Conservation (phyloP, 1,140 invertebrate genomes). For the Drosophila fuyamai region DNA sequence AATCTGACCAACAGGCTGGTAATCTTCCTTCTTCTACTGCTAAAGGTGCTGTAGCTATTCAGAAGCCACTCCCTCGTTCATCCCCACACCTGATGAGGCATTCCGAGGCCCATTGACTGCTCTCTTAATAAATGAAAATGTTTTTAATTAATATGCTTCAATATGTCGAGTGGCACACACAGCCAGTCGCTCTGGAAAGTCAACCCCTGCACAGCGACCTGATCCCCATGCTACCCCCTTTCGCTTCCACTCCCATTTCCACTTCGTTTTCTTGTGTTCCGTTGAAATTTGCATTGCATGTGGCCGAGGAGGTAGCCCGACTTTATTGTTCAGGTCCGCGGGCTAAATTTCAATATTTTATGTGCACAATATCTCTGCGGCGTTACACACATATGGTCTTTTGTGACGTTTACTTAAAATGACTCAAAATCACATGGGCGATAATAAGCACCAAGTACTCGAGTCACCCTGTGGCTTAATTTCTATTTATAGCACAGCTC, state of each 20-base stretch:
- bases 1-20: background rate
- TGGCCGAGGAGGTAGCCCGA: background rate
- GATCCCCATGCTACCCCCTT: constrained; percentile 3
- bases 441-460: background rate
- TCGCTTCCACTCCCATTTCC: background rate
- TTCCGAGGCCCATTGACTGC: constrained; percentile 22
- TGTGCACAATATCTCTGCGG: too few species aligned
- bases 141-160: constrained; percentile 81
- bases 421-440: background rate
- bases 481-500: constrained; percentile 8
- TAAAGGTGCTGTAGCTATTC: background rate
- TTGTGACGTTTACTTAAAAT: too few species aligned
- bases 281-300: constrained; percentile 40
- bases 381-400: too few species aligned
- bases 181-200: constrained; percentile 22
- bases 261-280: constrained; percentile 14
- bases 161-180: constrained; percentile 65
- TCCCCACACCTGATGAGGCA: background rate
- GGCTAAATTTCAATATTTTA: background rate
- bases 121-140: constrained; percentile 79
- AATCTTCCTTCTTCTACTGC: background rate
- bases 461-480: constrained; percentile 10
- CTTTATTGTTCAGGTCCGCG: background rate
- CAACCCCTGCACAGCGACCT: constrained; percentile 17
- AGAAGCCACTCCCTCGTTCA: background rate